phyloP scores from a whole-genome alignment of 2,797 vertebrate species.

The Euthynnus affinis region DNA sequence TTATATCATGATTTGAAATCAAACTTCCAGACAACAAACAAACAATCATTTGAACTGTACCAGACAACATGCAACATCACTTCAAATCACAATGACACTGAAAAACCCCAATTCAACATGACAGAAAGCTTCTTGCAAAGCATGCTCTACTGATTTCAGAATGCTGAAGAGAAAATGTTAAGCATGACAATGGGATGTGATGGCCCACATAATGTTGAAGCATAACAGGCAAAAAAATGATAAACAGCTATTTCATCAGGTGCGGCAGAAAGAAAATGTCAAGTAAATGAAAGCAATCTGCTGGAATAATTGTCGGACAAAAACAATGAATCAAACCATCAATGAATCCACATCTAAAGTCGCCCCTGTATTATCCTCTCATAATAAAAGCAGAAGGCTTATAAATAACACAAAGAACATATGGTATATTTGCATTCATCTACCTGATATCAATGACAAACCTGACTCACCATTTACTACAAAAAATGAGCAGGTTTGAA shows the following conservation, averaged over 20 bases:
- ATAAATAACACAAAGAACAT: conserved; percentile 24
- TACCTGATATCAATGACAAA: conserved; percentile 15
- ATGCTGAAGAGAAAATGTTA: conserved; percentile 63
- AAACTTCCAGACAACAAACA: conserved; percentile 40
- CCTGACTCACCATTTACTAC: conserved; percentile 7
- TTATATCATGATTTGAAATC: conserved; percentile 33
- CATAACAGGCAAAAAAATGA: conserved; percentile 63
- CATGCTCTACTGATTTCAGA: conserved; percentile 76
- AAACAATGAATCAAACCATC: conserved; percentile 63
- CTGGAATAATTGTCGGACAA: conserved; percentile 55
- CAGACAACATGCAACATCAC: conserved; percentile 62
- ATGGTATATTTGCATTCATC: conserved; percentile 26
- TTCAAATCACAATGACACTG: conserved; percentile 58
- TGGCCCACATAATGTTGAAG: conserved; percentile 62
- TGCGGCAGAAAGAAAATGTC: conserved; percentile 62
- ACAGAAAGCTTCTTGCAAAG: conserved; percentile 54
- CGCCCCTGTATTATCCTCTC: conserved; percentile 20
- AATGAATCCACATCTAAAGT: conserved; percentile 48
- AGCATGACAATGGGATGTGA: conserved; percentile 71
- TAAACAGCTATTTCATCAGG: conserved; percentile 80
- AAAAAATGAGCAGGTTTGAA: conserved; percentile 5
- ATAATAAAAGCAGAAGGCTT: conserved; percentile 30
- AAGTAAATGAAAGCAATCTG: conserved; percentile 63
- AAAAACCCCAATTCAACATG: conserved; percentile 55
- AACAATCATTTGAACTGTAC: conserved; percentile 25